These are phyloP conservation scores for Apotomis turbidana DNA, from an alignment of 2,888 invertebrate species.

Conservation along the genomic window DNA sequence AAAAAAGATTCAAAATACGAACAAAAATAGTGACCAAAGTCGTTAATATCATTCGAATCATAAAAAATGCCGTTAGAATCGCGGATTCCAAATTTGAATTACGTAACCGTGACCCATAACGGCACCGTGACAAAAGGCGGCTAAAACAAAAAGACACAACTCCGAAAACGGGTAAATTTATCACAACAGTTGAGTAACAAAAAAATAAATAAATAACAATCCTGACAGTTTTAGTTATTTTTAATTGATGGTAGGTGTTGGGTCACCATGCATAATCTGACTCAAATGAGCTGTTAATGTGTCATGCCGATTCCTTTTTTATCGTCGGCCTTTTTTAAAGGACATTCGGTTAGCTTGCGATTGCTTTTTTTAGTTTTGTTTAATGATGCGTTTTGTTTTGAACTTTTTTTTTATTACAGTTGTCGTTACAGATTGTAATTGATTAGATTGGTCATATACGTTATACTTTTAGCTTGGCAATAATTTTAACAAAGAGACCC, in stretches of 20 bases:
- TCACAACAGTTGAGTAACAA: constrained; percentile 53
- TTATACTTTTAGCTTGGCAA: too few species aligned
- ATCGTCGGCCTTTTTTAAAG: constrained; percentile 45
- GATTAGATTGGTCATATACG: too few species aligned
- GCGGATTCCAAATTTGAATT: constrained; percentile 43
- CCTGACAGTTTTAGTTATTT: constrained; percentile 67
- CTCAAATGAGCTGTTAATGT: constrained; percentile 72
- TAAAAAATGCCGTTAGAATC: constrained; percentile 43
- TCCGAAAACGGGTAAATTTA: constrained; percentile 64
- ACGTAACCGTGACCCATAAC: constrained; percentile 56
- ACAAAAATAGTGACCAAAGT: constrained; percentile 5
- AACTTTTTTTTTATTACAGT: neutral
- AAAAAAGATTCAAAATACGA: too few species aligned
- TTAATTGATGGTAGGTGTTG: constrained; percentile 66
- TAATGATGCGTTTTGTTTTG: constrained; percentile 9
- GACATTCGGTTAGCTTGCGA: constrained; percentile 24
- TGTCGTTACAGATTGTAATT: neutral
- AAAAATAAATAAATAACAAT: constrained; percentile 41
- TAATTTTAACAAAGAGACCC: too few species aligned
- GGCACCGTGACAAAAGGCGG: constrained; percentile 64
- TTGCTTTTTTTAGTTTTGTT: constrained; percentile 30
- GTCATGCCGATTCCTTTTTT: constrained; percentile 59
- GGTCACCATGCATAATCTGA: constrained; percentile 71
- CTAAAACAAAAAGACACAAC: constrained; percentile 60
- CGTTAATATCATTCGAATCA: constrained; percentile 40